Percentiles rank a stretch among this genome's conserved stretches.
phyloP scores from a whole-genome alignment of 2,888 invertebrate genomes.

The Drosophila paracracens region DNA sequence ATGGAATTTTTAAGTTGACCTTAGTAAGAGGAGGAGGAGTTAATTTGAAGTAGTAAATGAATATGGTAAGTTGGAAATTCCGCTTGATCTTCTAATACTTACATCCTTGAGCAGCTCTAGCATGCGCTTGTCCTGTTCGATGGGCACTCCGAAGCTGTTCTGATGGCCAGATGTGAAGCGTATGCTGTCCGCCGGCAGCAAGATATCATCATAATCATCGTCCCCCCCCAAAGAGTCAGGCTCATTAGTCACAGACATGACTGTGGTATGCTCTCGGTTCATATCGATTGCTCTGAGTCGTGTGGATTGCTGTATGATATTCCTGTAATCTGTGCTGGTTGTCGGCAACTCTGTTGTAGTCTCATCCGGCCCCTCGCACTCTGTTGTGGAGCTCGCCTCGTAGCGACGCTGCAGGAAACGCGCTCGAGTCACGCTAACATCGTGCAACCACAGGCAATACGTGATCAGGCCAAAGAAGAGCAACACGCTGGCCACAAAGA shows the following conservation, averaged over 20 bases:
- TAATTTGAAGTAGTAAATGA: not conserved
- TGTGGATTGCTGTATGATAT: conserved; percentile 65
- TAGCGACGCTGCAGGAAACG: conserved; percentile 73
- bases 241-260: conserved; percentile 18
- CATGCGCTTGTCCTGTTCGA: conserved; percentile 87
- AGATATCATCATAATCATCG: conserved; percentile 67
- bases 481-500: conserved; percentile 77
- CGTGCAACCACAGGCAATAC: conserved; percentile 82
- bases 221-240: conserved; percentile 39
- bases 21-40: not conserved
- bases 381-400: conserved; percentile 48
- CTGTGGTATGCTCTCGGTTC: conserved; percentile 41
- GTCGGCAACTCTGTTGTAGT: conserved; percentile 22
- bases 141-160: conserved; percentile 87
- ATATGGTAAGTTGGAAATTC: not conserved
- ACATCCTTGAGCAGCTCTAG: conserved; percentile 82
- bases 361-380: conserved; percentile 43
- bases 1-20: not conserved
- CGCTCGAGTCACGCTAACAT: conserved; percentile 79
- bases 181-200: conserved; percentile 75
- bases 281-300: conserved; percentile 60
- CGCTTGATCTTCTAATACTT: conserved; percentile 33
- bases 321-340: conserved; percentile 24
- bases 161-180: conserved; percentile 88
- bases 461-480: conserved; percentile 82